Evolutionary conservation across 2,113 vertebrate species (phyloP).

Genomic region (Lepisosteus osseus): DNA sequence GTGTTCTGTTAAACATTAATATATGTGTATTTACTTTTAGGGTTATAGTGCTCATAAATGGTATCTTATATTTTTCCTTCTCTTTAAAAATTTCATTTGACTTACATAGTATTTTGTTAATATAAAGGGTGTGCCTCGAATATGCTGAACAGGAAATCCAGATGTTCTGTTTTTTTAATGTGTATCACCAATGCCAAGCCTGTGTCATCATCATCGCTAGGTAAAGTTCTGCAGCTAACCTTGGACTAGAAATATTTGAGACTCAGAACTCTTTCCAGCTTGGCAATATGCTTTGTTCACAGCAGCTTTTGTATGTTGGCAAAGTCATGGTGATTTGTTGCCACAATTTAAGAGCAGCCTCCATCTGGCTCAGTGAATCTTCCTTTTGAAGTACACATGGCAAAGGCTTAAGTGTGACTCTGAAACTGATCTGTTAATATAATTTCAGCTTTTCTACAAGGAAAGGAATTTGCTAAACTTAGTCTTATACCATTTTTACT

Average conservation of each 20-base stretch:
- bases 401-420: too few relatives aligned
- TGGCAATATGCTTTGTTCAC: neutral
- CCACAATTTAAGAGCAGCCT: neutral
- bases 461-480: too few relatives aligned
- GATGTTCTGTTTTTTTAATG: slow-evolving; percentile 38
- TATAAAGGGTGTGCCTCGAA: slow-evolving; percentile 34
- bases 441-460: too few relatives aligned
- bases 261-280: slow-evolving; percentile 11
- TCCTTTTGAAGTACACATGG: neutral
- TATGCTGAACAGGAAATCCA: slow-evolving; percentile 41
- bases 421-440: too few relatives aligned
- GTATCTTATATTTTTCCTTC: neutral
- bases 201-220: slow-evolving; percentile 35
- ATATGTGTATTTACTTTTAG: too few relatives aligned
- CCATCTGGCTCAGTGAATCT: neutral
- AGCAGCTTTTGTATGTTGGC: neutral
- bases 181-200: slow-evolving; percentile 37
- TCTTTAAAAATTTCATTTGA: slow-evolving; percentile 35
- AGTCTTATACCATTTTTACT: too few relatives aligned
- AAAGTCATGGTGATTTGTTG: neutral
- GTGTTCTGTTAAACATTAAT: too few relatives aligned
- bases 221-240: slow-evolving; percentile 4
- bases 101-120: slow-evolving; percentile 39
- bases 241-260: neutral
- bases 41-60: too few relatives aligned